Percentiles rank a stretch among this genome's conserved stretches.
These are phyloP conservation scores for Cassiopea andromeda DNA, from an alignment of 30 jellyfish, hydroid and myxozoan species.

Conservation along the genomic window DNA sequence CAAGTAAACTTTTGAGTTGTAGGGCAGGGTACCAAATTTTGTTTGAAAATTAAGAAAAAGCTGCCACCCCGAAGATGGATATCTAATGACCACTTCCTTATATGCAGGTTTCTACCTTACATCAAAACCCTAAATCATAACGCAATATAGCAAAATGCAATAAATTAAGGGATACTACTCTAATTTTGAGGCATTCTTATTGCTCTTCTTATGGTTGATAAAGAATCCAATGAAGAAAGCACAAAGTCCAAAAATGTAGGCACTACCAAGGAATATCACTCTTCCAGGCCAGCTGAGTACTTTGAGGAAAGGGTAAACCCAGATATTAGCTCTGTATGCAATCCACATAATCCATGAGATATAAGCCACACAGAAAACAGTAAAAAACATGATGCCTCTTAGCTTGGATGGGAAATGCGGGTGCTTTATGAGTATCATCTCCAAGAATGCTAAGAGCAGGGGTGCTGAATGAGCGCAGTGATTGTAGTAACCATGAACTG, in stretches of 20 bases:
- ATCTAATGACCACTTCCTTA: too few species aligned
- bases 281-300: constrained; percentile 57
- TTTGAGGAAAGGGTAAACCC: constrained; percentile 85
- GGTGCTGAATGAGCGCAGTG: constrained; percentile 77
- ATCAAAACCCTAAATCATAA: too few species aligned
- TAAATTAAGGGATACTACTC: constrained; percentile 3
- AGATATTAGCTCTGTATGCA: constrained; percentile 66
- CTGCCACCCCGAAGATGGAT: too few species aligned
- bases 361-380: constrained; percentile 49
- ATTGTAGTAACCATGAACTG: constrained; percentile 73
- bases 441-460: constrained; percentile 22
- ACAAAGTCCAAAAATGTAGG: constrained; percentile 16
- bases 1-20: too few species aligned
- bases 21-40: too few species aligned
- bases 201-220: constrained; percentile 14
- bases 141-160: too few species aligned
- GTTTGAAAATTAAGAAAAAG: too few species aligned
- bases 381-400: constrained; percentile 42
- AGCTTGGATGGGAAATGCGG: constrained; percentile 11
- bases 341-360: constrained; percentile 81
- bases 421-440: constrained; percentile 37
- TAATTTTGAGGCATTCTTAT: not conserved
- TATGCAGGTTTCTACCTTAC: too few species aligned
- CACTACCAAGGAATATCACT: constrained; percentile 37
- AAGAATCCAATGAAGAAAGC: constrained; percentile 25